Conservation (phyloP, 2,888 invertebrate genomes). For the Lasioglossum malachurum region DNA sequence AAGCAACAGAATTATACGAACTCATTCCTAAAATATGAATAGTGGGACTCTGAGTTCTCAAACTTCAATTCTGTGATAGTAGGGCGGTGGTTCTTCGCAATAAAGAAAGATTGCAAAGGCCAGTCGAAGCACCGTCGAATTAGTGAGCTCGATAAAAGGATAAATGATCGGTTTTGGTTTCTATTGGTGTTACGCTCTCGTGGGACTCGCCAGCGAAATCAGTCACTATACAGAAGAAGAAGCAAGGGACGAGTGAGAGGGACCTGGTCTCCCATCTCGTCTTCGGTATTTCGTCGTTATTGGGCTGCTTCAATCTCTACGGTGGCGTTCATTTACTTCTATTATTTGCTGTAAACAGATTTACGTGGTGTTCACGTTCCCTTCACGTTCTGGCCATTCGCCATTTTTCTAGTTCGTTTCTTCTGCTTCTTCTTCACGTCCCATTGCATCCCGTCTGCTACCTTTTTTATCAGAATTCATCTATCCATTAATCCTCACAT, state of each 20-base stretch:
- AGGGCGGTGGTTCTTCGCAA: background rate
- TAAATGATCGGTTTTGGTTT: constrained; percentile 71
- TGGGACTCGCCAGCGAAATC: constrained; percentile 72
- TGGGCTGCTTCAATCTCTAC: constrained; percentile 76
- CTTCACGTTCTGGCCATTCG: constrained; percentile 70
- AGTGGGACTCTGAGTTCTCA: background rate
- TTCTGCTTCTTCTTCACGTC: background rate
- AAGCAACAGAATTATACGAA: constrained; percentile 1
- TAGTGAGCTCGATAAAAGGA: constrained; percentile 66
- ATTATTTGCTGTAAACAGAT: constrained; percentile 82
- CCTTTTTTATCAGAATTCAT: background rate
- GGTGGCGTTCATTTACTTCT: constrained; percentile 81
- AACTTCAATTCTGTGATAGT: background rate
- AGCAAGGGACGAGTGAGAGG: constrained; percentile 57
- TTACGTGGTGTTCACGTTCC: constrained; percentile 74
- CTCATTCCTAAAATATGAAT: background rate
- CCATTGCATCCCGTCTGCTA: background rate
- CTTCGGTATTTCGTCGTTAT: constrained; percentile 75
- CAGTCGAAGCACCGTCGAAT: constrained; percentile 23
- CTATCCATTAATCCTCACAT: background rate
- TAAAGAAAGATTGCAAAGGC: background rate
- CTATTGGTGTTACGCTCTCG: constrained; percentile 64
- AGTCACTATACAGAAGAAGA: constrained; percentile 62
- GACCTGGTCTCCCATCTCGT: constrained; percentile 63
- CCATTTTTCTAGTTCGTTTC: constrained; percentile 29